These are phyloP conservation scores for Liasis olivaceus DNA, from an alignment of 2,797 vertebrate species.

Conservation along the genomic window DNA sequence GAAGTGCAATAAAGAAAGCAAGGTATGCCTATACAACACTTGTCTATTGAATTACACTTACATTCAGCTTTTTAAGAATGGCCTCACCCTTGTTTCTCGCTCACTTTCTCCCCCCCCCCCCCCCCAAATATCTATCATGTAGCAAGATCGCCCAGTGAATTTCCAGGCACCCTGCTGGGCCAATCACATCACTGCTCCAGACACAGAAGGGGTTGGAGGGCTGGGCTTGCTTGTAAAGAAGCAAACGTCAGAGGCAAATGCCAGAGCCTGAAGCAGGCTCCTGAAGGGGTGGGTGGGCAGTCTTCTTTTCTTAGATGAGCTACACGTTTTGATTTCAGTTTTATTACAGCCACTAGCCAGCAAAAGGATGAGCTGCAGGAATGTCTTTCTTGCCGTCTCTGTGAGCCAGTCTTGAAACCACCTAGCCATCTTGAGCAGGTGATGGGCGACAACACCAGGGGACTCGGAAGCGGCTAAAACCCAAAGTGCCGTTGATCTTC, in stretches of 20 bases:
- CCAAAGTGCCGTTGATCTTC: neutral
- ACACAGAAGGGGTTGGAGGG: conserved; percentile 1
- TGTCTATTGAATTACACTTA: neutral
- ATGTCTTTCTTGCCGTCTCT: neutral
- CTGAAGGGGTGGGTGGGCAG: neutral
- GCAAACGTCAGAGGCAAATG: conserved; percentile 16
- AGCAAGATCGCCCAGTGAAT: neutral
- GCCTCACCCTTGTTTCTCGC: neutral
- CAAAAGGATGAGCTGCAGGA: neutral
- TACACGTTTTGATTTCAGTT: neutral
- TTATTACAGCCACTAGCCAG: neutral
- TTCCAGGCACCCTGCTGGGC: conserved; percentile 18
- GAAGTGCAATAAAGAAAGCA: too few species aligned
- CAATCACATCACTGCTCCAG: neutral
- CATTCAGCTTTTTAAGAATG: neutral
- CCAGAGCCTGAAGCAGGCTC: neutral
- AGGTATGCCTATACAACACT: too few species aligned
- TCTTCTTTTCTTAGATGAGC: neutral
- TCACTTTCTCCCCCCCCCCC: neutral
- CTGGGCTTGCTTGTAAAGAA: conserved; percentile 10
- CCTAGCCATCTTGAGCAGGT: neutral
- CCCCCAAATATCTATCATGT: neutral
- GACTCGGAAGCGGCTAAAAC: neutral
- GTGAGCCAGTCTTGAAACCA: neutral
- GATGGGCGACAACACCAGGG: neutral